Evolutionary conservation across 35 echinoderm and acorn worm species (phyloP).

Genomic region (Ptychodera flava): DNA sequence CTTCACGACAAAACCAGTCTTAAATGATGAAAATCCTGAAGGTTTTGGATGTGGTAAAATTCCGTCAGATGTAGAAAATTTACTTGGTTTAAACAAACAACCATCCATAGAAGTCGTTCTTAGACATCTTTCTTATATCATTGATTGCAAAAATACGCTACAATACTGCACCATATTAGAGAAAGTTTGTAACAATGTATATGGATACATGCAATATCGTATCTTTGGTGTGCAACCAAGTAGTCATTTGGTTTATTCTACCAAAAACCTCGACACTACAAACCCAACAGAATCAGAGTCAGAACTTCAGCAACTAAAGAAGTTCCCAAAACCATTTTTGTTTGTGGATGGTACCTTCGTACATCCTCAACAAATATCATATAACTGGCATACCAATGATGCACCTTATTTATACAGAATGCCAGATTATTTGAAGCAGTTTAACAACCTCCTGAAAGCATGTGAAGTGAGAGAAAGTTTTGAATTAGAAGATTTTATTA

Average conservation of each 20-base stretch:
- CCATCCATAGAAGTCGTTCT: background rate
- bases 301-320: background rate
- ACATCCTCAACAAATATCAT: background rate
- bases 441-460: background rate
- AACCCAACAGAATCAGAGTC: too few relatives aligned
- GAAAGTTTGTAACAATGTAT: background rate
- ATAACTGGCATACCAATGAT: background rate
- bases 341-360: background rate
- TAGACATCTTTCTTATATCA: background rate
- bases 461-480: background rate
- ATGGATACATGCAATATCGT: background rate
- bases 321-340: background rate
- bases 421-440: background rate
- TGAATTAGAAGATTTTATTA: background rate
- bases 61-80: background rate
- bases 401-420: background rate
- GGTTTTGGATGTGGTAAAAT: background rate
- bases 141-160: background rate
- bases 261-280: background rate
- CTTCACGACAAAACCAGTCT: background rate
- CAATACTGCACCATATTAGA: background rate
- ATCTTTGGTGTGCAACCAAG: background rate
- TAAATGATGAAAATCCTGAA: slow-evolving; percentile 9
- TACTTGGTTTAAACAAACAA: background rate
- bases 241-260: background rate